A percentile compares a stretch with the other conserved stretches of the same genome.
Evolutionary conservation across 2,888 invertebrate genomes (phyloP).

Genomic region (Cancer borealis): DNA sequence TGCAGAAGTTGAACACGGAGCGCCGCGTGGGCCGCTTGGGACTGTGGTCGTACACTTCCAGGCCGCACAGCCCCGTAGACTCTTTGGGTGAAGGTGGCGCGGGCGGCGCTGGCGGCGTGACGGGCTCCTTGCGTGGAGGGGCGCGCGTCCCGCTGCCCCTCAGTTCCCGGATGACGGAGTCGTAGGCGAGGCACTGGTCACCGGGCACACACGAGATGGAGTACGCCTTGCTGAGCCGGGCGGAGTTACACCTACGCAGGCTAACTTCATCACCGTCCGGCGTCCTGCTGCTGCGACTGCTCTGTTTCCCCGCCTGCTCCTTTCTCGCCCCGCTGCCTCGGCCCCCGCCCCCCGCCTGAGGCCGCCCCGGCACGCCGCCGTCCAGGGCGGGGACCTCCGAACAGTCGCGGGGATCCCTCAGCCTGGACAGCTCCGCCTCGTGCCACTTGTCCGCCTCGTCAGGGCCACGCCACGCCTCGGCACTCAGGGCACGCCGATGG

Average conservation of each 20-base stretch:
- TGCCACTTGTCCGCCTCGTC: slow-evolving; percentile 67
- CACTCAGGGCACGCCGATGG: slow-evolving; percentile 69
- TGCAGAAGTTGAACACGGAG: slow-evolving; percentile 65
- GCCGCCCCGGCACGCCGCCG: background rate
- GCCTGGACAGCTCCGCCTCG: slow-evolving; percentile 58
- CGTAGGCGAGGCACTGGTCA: slow-evolving; percentile 62
- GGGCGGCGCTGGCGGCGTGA: background rate
- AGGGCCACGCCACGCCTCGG: slow-evolving; percentile 68
- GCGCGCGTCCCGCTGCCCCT: slow-evolving; percentile 30
- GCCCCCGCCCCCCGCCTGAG: slow-evolving; percentile 42
- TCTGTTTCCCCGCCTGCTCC: slow-evolving; percentile 56
- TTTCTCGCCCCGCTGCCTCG: slow-evolving; percentile 62
- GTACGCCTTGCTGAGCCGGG: slow-evolving; percentile 66
- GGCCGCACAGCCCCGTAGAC: slow-evolving; percentile 56
- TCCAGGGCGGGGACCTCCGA: background rate
- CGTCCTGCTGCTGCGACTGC: slow-evolving; percentile 44
- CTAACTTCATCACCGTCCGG: slow-evolving; percentile 54
- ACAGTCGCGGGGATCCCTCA: background rate
- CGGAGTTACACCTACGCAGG: slow-evolving; percentile 21
- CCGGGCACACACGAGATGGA: slow-evolving; percentile 69
- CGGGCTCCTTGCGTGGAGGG: slow-evolving; percentile 42
- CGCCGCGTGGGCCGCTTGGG: slow-evolving; percentile 54
- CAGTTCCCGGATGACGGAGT: slow-evolving; percentile 66
- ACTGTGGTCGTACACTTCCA: slow-evolving; percentile 69
- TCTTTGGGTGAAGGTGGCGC: slow-evolving; percentile 30